Base-by-base conservation (phyloP, 2,888 invertebrate species). In the Sarcophaga subvicina region DNA sequence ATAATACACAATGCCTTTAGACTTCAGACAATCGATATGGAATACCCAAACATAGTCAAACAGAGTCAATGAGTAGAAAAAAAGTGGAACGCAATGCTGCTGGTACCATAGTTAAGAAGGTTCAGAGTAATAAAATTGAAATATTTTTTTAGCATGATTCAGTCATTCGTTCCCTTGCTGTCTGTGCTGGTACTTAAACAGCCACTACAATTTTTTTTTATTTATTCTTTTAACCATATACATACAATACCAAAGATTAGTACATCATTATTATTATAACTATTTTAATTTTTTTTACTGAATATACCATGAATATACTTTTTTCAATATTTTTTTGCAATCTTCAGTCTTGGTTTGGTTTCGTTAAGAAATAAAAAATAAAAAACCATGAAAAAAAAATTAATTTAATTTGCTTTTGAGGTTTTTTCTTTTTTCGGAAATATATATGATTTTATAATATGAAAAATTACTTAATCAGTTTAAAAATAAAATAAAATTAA, bases 191-290 rank as follows among this genome's bases (percentile, higher is more conserved):
- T 14, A 54, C 54, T 54, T 20, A 64, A 22, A 20, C 67, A 8
- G 45, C 45, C 45, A 47, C 59, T 66, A 80, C 84, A 45, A 80
- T 54, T 70, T 63, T 62, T 62, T 45, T 62, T 49, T n/a, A 11
- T 47, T 1, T 54, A 14, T 20, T 25, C n/a, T 59, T 45, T 76
- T 64, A 64, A 79, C 73, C 66, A 77, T 22, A 70, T 64, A 82
- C 76, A 76, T 47, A 82, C 76, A 76, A 71, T 77, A 83, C 66
- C 73, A 69, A 70, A 66, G 75, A 80, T 84, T 84, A 80, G 75
- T 80, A 76, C 84, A 84, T 80, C 76, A 80, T 84, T 84, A 84
- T 84, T 60, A 80, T 84, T 78, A 77, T 67, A 77, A 66, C 25
- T 71, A 69, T 67, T 72, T 82, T 72, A 37, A 37, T 10, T 8